A percentile compares a stretch with the other conserved stretches of the same genome.
phyloP scores from a whole-genome alignment of 2,797 vertebrate genomes.

The Lutra lutra region DNA sequence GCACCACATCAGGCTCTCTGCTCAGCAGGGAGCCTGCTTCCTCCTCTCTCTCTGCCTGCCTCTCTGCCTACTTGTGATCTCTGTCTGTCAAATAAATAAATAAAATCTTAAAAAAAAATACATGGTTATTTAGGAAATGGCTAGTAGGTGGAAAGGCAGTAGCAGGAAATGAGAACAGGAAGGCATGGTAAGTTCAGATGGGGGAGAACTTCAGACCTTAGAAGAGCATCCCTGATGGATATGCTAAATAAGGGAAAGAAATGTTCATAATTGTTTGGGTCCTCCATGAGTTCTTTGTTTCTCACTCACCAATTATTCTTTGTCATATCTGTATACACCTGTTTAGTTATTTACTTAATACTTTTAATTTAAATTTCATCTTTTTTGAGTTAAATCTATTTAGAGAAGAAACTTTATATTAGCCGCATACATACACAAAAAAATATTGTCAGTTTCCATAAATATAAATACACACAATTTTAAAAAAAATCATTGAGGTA shows the following conservation, averaged over 20 bases:
- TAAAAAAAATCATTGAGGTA: background rate
- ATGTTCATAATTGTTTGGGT: background rate
- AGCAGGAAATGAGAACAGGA: background rate
- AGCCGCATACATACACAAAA: background rate
- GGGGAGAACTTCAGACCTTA: background rate
- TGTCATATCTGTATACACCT: background rate
- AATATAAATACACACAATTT: background rate
- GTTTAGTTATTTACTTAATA: background rate
- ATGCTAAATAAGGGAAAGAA: background rate
- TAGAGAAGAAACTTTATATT: background rate
- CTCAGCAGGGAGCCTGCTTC: no score
- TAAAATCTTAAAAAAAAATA: no score
- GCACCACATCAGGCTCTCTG: no score
- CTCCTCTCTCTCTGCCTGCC: no score
- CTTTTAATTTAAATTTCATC: background rate
- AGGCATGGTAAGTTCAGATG: background rate
- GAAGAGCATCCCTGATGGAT: background rate
- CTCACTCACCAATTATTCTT: background rate
- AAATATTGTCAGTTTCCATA: background rate
- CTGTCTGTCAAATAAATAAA: no score
- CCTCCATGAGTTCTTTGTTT: background rate
- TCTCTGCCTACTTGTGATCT: no score
- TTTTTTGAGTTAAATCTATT: background rate
- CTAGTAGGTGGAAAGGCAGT: accelerated
- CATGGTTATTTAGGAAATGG: no score